These are phyloP conservation scores for Rhopilema esculentum DNA, from an alignment of 30 jellyfish, hydroid and myxozoan genomes.

Conservation along the genomic window DNA sequence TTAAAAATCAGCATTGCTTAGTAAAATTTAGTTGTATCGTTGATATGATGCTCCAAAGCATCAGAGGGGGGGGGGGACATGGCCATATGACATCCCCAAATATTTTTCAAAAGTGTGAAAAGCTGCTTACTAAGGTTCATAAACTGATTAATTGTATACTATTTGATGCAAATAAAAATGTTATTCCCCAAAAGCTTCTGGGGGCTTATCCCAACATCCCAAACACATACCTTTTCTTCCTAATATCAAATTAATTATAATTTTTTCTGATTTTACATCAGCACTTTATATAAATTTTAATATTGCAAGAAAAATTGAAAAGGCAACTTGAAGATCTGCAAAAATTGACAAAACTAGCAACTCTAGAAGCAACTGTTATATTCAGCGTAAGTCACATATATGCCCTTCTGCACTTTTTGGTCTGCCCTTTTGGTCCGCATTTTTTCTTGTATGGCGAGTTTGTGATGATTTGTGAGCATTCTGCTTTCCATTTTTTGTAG, in stretches of 20 bases:
- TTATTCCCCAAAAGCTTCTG: no score
- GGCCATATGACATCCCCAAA: neutral
- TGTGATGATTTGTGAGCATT: neutral
- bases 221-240: no score
- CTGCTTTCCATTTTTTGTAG: neutral
- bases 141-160: no score
- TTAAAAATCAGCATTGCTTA: neutral
- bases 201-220: no score
- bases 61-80: neutral
- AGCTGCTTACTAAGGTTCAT: no score
- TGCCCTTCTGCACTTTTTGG: slow-evolving; percentile 2
- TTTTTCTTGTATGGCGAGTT: slow-evolving; percentile 13
- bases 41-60: neutral
- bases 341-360: no score
- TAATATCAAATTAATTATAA: no score
- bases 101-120: no score
- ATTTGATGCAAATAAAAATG: no score
- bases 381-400: slow-evolving; percentile 17
- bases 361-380: neutral
- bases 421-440: neutral
- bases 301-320: neutral
- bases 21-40: no score
- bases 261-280: neutral
- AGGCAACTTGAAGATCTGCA: neutral
- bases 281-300: neutral